A percentile compares a stretch with the other conserved stretches of the same genome.
phyloP scores from a whole-genome alignment of 2,888 invertebrate species.

The Suillia variegata region DNA sequence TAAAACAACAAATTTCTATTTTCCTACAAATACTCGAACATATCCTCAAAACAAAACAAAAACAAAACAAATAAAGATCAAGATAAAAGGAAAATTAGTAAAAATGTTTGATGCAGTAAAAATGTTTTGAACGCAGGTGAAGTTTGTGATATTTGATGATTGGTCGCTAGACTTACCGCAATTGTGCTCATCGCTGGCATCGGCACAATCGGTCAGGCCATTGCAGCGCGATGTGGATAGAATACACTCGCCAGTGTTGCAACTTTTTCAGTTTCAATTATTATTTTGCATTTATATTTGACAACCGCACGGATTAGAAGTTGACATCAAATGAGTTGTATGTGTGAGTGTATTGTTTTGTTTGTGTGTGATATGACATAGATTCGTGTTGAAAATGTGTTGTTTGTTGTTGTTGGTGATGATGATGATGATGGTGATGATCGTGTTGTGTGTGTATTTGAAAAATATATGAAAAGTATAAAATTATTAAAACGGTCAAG shows the following conservation, averaged over 20 bases:
- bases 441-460: not conserved
- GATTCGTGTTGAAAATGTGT: not conserved
- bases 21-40: too few species aligned
- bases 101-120: too few species aligned
- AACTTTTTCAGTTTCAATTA: constrained; percentile 40
- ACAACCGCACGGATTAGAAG: not conserved
- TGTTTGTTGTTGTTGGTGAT: constrained; percentile 1
- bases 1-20: too few species aligned
- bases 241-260: constrained; percentile 71
- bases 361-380: constrained; percentile 5
- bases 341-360: constrained; percentile 12
- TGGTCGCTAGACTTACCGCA: constrained; percentile 69
- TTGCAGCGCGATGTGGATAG: constrained; percentile 67
- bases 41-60: too few species aligned
- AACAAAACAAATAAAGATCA: too few species aligned
- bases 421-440: not conserved
- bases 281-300: not conserved
- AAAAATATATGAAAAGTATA: not conserved
- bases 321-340: constrained; percentile 12
- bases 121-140: too few species aligned
- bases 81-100: too few species aligned
- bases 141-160: too few species aligned
- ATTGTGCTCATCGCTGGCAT: constrained; percentile 68
- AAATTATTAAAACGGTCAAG: too few species aligned
- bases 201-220: constrained; percentile 63